Evolutionary conservation across 2,888 invertebrate species (phyloP), one percentile per base, ranked within the genome.

Genomic region (Lithophane leautieri): DNA sequence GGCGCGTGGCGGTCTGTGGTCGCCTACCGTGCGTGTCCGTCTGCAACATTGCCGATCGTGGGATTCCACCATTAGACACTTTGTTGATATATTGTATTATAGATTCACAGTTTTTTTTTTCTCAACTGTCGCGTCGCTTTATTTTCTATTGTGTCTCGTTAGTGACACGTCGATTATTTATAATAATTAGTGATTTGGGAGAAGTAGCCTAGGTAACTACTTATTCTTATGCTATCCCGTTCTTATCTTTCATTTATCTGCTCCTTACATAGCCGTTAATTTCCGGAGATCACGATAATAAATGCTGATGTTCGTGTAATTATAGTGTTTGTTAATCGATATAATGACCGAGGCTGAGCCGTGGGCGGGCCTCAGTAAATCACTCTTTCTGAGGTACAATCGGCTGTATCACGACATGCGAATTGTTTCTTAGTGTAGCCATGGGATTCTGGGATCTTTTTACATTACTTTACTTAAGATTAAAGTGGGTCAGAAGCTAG

Each of bases 311-410:
- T 25, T 82, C 73, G 66, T 67, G 69, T 84, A 84, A 85, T 79
- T 82, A 85, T 61, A 85, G 82, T 78, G 79, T 82, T 82, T 82
- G 77, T 82, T 76, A 79, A 85, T 79, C 75, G 79, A 82, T 84
- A 34, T 82, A 79, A 82, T 82, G 73, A 82, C 62, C 66, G 73
- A 67, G 69, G 76, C 73, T 65, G 77, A 75, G 66, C 40, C 42
- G 79, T 72, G 78, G 84, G 84, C 85, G 79, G 75, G 62, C 60
- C 63, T 61, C 69, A 28, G 73, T 84, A 84, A 84, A 81, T 84
- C 84, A 84, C 67, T 76, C 73, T 69, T 80, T 58, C 69, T 76
- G 80, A 66, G 71, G 71, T 62, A 70, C 65, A 81, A 71, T 73
- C 66, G 60, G 58, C 58, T 73, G 34, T 69, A 78, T 68, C 70